A percentile compares a stretch with the other conserved stretches of the same genome.
These are phyloP conservation scores for Battus philenor DNA, from an alignment of 1,140 invertebrate species.

Conservation along the genomic window DNA sequence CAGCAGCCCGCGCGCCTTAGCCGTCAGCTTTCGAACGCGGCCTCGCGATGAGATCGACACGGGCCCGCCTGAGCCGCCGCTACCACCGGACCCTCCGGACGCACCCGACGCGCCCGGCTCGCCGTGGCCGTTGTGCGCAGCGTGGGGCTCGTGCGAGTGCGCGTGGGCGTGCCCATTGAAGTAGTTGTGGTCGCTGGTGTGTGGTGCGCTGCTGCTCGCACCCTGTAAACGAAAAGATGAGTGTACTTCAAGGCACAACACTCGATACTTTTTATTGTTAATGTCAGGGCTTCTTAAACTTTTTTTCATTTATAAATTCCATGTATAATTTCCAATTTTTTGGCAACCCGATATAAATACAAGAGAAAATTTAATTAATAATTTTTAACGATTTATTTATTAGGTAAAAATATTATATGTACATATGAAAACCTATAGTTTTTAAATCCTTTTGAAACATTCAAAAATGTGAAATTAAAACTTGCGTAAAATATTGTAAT, in stretches of 20 bases:
- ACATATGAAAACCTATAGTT: too few species aligned
- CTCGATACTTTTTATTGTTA: neutral
- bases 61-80: conserved; percentile 25
- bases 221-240: conserved; percentile 4
- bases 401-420: too few species aligned
- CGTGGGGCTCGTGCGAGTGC: conserved; percentile 7
- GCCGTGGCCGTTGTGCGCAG: conserved; percentile 17
- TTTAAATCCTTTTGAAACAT: too few species aligned
- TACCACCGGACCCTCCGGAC: conserved; percentile 39
- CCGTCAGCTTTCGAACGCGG: conserved; percentile 87
- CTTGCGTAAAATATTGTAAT: too few species aligned
- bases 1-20: conserved; percentile 83
- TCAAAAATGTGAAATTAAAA: too few species aligned
- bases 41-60: conserved; percentile 88
- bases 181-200: conserved; percentile 45
- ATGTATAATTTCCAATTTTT: too few species aligned
- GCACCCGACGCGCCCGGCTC: conserved; percentile 24
- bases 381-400: too few species aligned
- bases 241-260: too few species aligned
- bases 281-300: too few species aligned
- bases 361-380: too few species aligned
- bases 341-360: too few species aligned
- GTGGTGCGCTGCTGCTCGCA: conserved; percentile 16
- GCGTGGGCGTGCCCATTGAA: conserved; percentile 35
- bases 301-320: too few species aligned